Conservation (phyloP, 2,888 invertebrate genomes). For the Ennomos fuscantarius region DNA sequence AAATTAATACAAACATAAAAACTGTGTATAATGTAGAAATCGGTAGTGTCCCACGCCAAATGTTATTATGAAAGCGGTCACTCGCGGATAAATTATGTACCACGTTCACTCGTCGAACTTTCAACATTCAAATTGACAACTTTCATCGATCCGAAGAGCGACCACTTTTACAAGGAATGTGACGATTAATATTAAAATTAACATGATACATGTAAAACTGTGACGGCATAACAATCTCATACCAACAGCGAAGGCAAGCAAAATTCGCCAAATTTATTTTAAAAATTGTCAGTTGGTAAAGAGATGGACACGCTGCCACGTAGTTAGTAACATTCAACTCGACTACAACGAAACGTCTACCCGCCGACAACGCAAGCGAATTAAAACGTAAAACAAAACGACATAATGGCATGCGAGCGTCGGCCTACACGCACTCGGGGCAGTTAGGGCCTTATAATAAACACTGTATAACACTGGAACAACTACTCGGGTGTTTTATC, state of each 20-base stretch:
- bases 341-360: constrained; percentile 28
- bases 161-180: constrained; percentile 61
- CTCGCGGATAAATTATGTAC: constrained; percentile 17
- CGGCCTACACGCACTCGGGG: constrained; percentile 13
- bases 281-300: not conserved
- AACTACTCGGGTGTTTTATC: no score
- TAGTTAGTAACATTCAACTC: constrained; percentile 35
- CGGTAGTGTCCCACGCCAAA: constrained; percentile 39
- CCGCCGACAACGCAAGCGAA: constrained; percentile 36
- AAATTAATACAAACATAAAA: constrained; percentile 39
- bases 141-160: constrained; percentile 43
- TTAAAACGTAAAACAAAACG: constrained; percentile 54
- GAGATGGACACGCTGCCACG: constrained; percentile 28
- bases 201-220: constrained; percentile 50
- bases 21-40: constrained; percentile 36
- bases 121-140: not conserved
- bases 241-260: not conserved
- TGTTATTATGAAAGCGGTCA: constrained; percentile 37
- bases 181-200: constrained; percentile 46
- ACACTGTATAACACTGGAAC: no score
- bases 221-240: constrained; percentile 53
- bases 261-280: constrained; percentile 1
- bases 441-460: no score
- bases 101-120: not conserved
- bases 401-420: constrained; percentile 79